These are phyloP conservation scores for Eulimnadia texana DNA, from an alignment of 1,140 invertebrate genomes.

Conservation along the genomic window DNA sequence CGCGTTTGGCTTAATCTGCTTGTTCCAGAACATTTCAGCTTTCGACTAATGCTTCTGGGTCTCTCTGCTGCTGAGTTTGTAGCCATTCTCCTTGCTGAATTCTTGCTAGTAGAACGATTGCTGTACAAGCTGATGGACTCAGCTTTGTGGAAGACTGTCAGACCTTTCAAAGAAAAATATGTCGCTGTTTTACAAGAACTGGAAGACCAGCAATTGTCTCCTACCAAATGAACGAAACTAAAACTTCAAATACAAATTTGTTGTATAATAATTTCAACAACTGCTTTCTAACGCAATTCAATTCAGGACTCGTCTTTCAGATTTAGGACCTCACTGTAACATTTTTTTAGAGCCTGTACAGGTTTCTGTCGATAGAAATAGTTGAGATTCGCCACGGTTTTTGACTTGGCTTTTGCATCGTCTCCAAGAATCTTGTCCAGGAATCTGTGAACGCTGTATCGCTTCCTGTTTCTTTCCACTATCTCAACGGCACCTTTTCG, in stretches of 20 bases:
- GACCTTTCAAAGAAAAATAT: neutral
- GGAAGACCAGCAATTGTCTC: neutral
- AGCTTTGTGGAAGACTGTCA: neutral
- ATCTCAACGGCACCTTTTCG: neutral
- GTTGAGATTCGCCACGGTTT: neutral
- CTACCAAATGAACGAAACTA: too few species aligned
- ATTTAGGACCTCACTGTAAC: too few species aligned
- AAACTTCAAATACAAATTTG: too few species aligned
- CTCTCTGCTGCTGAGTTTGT: neutral
- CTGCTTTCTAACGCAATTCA: too few species aligned
- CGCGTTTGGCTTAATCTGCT: conserved; percentile 42
- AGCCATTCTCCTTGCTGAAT: neutral
- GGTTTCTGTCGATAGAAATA: neutral
- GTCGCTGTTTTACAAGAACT: neutral
- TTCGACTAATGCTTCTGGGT: conserved; percentile 43
- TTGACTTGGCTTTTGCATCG: neutral
- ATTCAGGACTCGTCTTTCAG: too few species aligned
- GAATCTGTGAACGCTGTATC: too few species aligned
- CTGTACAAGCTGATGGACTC: neutral
- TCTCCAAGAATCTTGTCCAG: neutral
- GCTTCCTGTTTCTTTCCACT: neutral
- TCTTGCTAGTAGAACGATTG: neutral
- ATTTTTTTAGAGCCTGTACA: too few species aligned
- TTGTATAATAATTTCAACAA: too few species aligned
- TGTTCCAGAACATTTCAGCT: conserved; percentile 45